Evolutionary conservation across 2,113 vertebrate genomes (phyloP).

Genomic region (Lucifuga dentata): DNA sequence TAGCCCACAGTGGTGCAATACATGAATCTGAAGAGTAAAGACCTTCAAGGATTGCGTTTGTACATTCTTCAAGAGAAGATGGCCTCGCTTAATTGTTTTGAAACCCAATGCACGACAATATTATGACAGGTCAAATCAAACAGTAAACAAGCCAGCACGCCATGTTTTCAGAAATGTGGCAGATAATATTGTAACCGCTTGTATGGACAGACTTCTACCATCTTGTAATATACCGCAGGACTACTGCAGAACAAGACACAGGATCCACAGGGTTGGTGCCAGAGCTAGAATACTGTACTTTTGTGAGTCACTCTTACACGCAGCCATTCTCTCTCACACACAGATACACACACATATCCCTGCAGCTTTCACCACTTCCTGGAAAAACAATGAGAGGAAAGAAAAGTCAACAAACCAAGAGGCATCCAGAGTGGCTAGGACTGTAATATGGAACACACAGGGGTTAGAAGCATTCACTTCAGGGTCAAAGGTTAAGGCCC

Average conservation of each 20-base stretch:
- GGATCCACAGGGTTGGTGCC: constrained; percentile 50
- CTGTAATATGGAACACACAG: constrained; percentile 71
- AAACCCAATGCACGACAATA: constrained; percentile 62
- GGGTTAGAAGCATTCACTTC: constrained; percentile 63
- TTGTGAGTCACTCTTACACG: constrained; percentile 25
- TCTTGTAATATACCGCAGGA: constrained; percentile 63
- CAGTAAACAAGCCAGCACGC: constrained; percentile 57
- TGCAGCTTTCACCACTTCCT: constrained; percentile 80
- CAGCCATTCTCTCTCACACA: not conserved
- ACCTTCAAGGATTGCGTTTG: constrained; percentile 64
- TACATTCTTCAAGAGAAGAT: constrained; percentile 51
- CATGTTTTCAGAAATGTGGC: constrained; percentile 66
- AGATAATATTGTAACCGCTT: constrained; percentile 59
- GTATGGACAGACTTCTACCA: constrained; percentile 50
- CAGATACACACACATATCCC: constrained; percentile 45
- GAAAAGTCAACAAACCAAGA: constrained; percentile 81
- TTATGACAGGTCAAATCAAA: constrained; percentile 67
- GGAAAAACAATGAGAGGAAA: constrained; percentile 82
- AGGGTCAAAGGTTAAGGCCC: constrained; percentile 74
- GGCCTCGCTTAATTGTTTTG: constrained; percentile 62
- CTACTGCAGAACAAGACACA: constrained; percentile 62
- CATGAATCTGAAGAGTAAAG: constrained; percentile 44
- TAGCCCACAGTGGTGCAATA: constrained; percentile 67
- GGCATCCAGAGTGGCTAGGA: constrained; percentile 68
- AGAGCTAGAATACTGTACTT: constrained; percentile 59